Evolutionary conservation across 2,888 invertebrate genomes (phyloP).

Genomic region (Exocentrus adspersus): DNA sequence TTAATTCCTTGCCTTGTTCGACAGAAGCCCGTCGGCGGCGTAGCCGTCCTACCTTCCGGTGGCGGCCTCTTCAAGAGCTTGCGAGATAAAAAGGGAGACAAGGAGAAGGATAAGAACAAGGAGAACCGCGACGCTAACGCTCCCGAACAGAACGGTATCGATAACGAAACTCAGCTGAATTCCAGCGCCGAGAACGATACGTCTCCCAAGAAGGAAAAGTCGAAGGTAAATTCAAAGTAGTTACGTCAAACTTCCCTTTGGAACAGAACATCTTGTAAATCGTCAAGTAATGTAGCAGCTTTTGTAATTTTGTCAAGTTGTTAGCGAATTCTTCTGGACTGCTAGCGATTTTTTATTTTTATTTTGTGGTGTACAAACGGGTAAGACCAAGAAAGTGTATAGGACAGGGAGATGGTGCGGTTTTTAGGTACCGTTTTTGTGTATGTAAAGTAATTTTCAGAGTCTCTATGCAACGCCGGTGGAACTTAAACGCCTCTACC

Average conservation of each 20-base stretch:
- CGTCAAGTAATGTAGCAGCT: conserved; percentile 20
- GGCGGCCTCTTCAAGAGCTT: conserved; percentile 69
- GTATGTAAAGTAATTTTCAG: no score
- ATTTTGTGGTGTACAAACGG: conserved; percentile 21
- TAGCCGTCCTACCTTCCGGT: conserved; percentile 82
- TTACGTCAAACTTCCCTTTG: not conserved
- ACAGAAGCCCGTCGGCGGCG: conserved; percentile 85
- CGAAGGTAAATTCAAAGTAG: conserved; percentile 61
- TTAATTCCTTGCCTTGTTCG: conserved; percentile 23
- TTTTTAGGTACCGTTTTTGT: no score
- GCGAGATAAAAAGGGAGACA: conserved; percentile 70
- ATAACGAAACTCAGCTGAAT: conserved; percentile 56
- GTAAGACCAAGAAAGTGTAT: not conserved
- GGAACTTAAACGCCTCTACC: no score
- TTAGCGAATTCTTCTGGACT: conserved; percentile 15
- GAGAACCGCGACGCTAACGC: conserved; percentile 62
- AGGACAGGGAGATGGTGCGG: no score
- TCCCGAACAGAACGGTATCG: conserved; percentile 61
- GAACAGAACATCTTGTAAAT: conserved; percentile 18
- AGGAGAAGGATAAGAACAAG: conserved; percentile 70
- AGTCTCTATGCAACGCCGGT: no score
- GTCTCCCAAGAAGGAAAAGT: conserved; percentile 64
- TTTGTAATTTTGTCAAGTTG: conserved; percentile 11
- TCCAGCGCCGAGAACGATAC: conserved; percentile 59
- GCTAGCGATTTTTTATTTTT: conserved; percentile 39